phyloP scores from a whole-genome alignment of 2,113 vertebrate genomes.

The Phaethornis superciliosus region DNA sequence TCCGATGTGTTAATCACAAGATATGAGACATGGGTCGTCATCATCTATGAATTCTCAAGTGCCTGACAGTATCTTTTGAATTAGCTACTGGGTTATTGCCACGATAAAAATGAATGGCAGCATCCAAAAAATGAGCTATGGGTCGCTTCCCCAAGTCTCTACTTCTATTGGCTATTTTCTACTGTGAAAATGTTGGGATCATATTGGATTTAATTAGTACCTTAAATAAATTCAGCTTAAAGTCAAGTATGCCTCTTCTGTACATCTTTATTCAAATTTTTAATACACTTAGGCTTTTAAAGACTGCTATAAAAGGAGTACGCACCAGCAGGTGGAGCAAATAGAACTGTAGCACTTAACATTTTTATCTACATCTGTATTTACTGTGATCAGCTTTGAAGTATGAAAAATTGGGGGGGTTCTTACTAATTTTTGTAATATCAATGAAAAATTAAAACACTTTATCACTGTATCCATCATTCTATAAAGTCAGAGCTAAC shows the following conservation, averaged over 20 bases:
- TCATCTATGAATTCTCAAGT: too few relatives aligned
- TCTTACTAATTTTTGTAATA: neutral
- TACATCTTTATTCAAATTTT: neutral
- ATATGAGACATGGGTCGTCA: too few relatives aligned
- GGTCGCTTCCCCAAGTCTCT: neutral
- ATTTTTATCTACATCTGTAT: neutral
- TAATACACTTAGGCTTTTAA: neutral
- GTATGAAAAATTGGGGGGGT: neutral
- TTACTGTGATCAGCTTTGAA: neutral
- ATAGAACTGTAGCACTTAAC: neutral
- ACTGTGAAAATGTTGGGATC: neutral
- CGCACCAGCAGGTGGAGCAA: conserved; percentile 41
- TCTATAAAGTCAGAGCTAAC: neutral
- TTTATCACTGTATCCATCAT: neutral
- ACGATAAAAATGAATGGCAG: neutral
- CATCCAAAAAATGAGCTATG: neutral
- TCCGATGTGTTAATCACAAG: too few relatives aligned
- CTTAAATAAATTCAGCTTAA: neutral
- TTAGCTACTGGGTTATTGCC: neutral
- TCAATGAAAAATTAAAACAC: neutral
- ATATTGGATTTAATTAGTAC: neutral
- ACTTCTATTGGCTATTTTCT: neutral
- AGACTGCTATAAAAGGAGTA: neutral
- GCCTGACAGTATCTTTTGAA: neutral
- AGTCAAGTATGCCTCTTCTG: neutral